These are phyloP conservation scores for Adoxophyes honmai DNA, from an alignment of 1,140 invertebrate genomes.

Conservation along the genomic window DNA sequence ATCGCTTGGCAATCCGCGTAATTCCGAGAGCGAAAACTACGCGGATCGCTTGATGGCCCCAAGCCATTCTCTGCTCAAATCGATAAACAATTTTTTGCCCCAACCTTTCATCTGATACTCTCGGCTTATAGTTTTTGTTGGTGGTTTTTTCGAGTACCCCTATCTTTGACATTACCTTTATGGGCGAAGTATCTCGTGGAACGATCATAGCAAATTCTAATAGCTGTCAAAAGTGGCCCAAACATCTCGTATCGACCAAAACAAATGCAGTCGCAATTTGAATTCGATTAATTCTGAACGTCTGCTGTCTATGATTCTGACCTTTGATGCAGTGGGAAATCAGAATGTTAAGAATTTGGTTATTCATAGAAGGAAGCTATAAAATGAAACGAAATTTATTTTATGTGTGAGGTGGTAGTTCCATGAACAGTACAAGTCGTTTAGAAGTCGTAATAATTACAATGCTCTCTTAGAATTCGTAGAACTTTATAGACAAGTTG, in stretches of 20 bases:
- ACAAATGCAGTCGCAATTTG: conserved; percentile 47
- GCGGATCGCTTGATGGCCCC: conserved; percentile 24
- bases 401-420: not conserved
- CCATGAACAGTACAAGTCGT: conserved; percentile 4
- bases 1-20: conserved; percentile 46
- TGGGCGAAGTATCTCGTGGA: conserved; percentile 53
- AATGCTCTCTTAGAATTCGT: too few relatives aligned
- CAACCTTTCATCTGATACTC: conserved; percentile 58
- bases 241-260: conserved; percentile 45
- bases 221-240: conserved; percentile 50
- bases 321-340: conserved; percentile 21
- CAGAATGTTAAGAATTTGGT: conserved; percentile 4
- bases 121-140: conserved; percentile 63
- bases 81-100: conserved; percentile 53
- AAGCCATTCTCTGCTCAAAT: conserved; percentile 53
- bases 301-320: conserved; percentile 23
- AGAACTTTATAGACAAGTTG: too few relatives aligned
- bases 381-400: not conserved
- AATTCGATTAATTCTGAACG: conserved; percentile 32
- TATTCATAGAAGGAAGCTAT: conserved; percentile 1
- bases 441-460: not conserved
- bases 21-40: conserved; percentile 38
- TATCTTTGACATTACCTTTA: conserved; percentile 70
- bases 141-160: conserved; percentile 62
- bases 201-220: conserved; percentile 66